Evolutionary conservation across 2,888 invertebrate species (phyloP), one percentile per base, ranked within the genome.

Genomic region (Sycophila texana): DNA sequence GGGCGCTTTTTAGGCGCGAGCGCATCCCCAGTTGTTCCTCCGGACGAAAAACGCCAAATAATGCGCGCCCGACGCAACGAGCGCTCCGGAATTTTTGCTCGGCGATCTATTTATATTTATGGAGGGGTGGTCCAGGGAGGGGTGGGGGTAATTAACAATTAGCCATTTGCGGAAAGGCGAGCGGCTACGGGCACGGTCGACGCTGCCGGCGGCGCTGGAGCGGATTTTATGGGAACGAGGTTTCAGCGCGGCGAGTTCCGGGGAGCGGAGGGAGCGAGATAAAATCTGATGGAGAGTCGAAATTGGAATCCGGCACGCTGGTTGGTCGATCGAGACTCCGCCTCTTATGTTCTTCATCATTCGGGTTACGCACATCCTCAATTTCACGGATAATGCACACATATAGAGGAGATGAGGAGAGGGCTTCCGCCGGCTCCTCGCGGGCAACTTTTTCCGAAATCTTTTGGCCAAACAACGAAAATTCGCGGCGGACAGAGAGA

Each of bases 281-380:
- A 81, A 78, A 81, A 75, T 77, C 80, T 77, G 57, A 57, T 47
- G 51, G 77, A 68, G 73, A 66, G 81, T 57, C 73, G 61, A 75
- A 73, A 75, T 70, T 75, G 75, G 66, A 75, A 73, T 71, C 61
- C 74, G 58, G 84, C 81, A 77, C 83, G 85, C 86, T 88, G 88
- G 87, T 88, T 89, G 88, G 88, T 84, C 85, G 83, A 53, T 76
- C 80, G 82, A 84, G 85, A 86, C 88, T 85, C 88, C 88, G 88
- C 88, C 88, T 87, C 78, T 74, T 70, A 58, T 67, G 65, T 76
- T 67, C 70, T 67, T 76, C 77, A 58, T 68, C 61, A 61, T 22
- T 65, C 71, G 70, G 26, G 63, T 61, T 67, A 68, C 74, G 70
- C 53, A 70, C 57, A 39, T 68, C 67, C 68, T 55, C 58, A 58